Conservation (phyloP, 2,113 vertebrate genomes). For the Egretta garzetta region DNA sequence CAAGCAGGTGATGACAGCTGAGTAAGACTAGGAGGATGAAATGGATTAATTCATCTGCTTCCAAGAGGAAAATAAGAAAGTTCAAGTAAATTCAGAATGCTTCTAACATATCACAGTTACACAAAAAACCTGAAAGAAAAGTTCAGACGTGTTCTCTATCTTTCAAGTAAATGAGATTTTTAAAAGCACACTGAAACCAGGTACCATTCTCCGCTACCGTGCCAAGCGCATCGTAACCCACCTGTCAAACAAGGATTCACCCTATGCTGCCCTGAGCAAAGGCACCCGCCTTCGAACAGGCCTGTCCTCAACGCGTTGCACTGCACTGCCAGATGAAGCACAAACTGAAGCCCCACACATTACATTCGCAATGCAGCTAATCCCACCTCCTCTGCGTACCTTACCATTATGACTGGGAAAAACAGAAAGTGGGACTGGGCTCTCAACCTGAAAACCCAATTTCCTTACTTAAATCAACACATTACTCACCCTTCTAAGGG, state of each 20-base stretch:
- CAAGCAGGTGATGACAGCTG: background rate
- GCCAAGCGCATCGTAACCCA: background rate
- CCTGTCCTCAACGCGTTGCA: background rate
- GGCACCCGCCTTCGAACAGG: background rate
- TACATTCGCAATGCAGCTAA: accelerated
- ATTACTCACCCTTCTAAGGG: background rate
- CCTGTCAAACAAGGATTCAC: background rate
- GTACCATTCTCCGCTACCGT: background rate
- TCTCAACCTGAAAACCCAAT: background rate
- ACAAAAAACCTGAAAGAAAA: background rate
- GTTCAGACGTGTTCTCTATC: background rate
- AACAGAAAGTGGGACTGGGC: background rate
- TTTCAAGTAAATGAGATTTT: background rate
- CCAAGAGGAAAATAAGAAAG: background rate
- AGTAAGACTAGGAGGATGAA: background rate
- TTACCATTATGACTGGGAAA: accelerated
- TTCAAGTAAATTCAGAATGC: background rate
- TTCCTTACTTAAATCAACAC: background rate
- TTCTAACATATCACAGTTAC: background rate
- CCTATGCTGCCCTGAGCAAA: background rate
- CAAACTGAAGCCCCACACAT: background rate
- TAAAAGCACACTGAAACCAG: background rate
- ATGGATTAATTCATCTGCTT: background rate
- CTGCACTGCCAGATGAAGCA: background rate
- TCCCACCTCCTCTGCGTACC: background rate